Evolutionary conservation across 2,797 vertebrate genomes (phyloP), one percentile per base, ranked within the genome.

Genomic region (Centropyge bicolor): DNA sequence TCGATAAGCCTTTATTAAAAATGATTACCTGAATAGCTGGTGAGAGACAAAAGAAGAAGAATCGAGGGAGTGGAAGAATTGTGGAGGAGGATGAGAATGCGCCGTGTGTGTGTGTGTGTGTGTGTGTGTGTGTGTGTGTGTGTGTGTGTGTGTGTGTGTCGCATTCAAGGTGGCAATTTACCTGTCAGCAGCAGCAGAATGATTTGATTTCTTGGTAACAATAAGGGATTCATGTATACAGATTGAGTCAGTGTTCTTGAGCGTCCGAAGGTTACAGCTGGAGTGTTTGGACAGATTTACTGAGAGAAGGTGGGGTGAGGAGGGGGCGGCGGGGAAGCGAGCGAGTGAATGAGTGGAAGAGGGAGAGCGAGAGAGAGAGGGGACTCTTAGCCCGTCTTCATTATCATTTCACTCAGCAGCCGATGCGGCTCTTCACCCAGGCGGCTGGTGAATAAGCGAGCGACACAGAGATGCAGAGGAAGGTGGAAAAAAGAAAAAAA

Each of bases 211-310:
- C 81, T 79, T 62, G 77, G 86, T 81, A 88, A 90, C 88, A 92
- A 91, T 92, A 83, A 91, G 88, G 77, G 78, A 91, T 89, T 90
- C 81, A 78, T 91, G 84, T 88, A 86, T 85, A 86, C 83, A 88
- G 91, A 93, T 87, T 86, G 89, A 90, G 87, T 91, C 83, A 4
- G 83, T 88, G 90, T 89, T 94, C 86, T 89, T 90, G 74, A 94
- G 81, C 73, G n/a, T 46, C 80, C 83, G 81, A 91, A 93, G 91
- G 91, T 93, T 93, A 91, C 76, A 65, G 86, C 85, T 69, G 63
- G 69, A 90, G 84, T 84, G 27, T 79, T 78, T 85, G 81, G 80
- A 84, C 74, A 89, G 84, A 92, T 87, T 87, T 85, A 85, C 79
- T 70, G 86, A 70, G 73, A 70, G 67, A 70, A 41, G 54, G 43